Evolutionary conservation across 2,113 vertebrate genomes (phyloP), one percentile per base, ranked within the genome.

Genomic region (Elachura formosa): DNA sequence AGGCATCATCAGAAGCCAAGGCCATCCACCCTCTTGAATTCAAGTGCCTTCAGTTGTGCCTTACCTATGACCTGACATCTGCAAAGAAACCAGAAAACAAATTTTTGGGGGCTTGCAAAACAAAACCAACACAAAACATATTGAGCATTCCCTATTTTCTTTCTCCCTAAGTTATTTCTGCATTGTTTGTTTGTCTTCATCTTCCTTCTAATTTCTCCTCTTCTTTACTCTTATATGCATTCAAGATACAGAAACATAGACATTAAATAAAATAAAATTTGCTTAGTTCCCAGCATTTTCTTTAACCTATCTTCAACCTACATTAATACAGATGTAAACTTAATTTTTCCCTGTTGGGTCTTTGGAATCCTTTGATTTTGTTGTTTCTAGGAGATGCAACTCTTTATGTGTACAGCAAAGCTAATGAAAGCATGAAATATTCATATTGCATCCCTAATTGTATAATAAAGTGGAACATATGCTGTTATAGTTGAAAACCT

Each of bases 361-460:
- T 4, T 75, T 55, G 24, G 25, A 87, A 73, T 89, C 8, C 62
- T 75, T 59, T 85, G 49, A 73, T 76, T 89, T 92, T 75, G 48
- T 68, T 92, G 29, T 87, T 82, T 87, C 41, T 54, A 81, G 69
- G 38, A 91, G 29, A 75, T 76, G 6, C 18, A 95, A 62, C 36
- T 36, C 22, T 87, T 91, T 75, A 25, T 61, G 20, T 76, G 66
- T 54, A 58, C 26, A 85, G 68, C 61, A 58, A 91, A 87, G 38
- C 34, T 94, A 93, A 95, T 91, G 81, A 95, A 94, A 89, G 51
- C 54, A 94, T 91, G 46, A 97, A 96, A 96, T 95, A 95, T 97
- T 95, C 49, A 95, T 95, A 83, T 31, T 76, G 41, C 41, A 73
- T 91, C 51, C 55, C 59, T 96, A 94, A 95, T 89, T 76, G 74